These are phyloP conservation scores for Clepsis dumicolana DNA, from an alignment of 2,888 invertebrate genomes.

Conservation along the genomic window DNA sequence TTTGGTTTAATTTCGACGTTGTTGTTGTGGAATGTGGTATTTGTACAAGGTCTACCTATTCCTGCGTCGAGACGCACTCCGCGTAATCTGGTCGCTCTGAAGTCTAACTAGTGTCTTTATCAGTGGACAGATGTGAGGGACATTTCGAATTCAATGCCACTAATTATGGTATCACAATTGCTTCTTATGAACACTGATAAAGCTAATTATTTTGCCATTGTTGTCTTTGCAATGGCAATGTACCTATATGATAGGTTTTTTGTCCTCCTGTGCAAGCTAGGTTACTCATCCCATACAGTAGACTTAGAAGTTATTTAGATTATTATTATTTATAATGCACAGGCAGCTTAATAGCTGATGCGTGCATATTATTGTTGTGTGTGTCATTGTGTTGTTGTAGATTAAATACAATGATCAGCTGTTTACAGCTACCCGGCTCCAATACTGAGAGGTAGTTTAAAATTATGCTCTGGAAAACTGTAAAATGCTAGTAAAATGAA, in stretches of 20 bases:
- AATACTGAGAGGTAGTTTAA: too few relatives aligned
- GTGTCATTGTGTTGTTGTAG: too few relatives aligned
- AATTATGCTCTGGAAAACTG: too few relatives aligned
- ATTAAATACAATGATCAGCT: not conserved
- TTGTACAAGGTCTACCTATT: slow-evolving; percentile 26
- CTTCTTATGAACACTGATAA: slow-evolving; percentile 8
- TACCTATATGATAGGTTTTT: not conserved
- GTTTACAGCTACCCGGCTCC: too few relatives aligned
- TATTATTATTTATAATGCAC: too few relatives aligned
- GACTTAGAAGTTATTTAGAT: not conserved
- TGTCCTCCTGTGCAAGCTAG: not conserved
- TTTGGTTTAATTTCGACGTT: slow-evolving; percentile 13
- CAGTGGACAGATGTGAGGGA: not conserved
- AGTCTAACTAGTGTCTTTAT: not conserved
- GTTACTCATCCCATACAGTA: not conserved
- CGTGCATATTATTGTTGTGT: too few relatives aligned
- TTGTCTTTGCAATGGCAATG: not conserved
- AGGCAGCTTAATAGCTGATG: too few relatives aligned
- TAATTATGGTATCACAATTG: not conserved
- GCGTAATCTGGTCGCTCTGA: not conserved
- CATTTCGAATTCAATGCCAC: slow-evolving; percentile 8
- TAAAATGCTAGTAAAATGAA: not conserved
- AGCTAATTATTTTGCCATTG: slow-evolving; percentile 1
- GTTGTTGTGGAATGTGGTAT: slow-evolving; percentile 18
- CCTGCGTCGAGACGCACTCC: slow-evolving; percentile 1